These are phyloP conservation scores for Dicerorhinus sumatrensis DNA, from an alignment of 2,113 vertebrate species.

Conservation along the genomic window DNA sequence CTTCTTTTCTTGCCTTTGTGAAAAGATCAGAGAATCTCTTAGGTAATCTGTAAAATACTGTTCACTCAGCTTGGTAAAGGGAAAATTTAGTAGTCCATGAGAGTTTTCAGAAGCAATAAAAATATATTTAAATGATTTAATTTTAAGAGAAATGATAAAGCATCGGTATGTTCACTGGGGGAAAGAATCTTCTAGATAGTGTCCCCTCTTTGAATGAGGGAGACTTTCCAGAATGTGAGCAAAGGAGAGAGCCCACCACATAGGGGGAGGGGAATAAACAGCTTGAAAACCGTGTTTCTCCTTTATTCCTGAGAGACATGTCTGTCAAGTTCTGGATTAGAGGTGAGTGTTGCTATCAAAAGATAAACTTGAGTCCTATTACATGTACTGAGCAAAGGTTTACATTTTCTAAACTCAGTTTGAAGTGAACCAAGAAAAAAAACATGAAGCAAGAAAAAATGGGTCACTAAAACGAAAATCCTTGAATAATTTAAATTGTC, in stretches of 20 bases:
- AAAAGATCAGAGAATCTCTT: slow-evolving; percentile 77
- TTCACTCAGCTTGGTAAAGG: slow-evolving; percentile 65
- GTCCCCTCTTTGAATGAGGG: neutral
- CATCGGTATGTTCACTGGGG: neutral
- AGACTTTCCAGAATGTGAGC: neutral
- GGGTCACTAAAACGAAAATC: neutral
- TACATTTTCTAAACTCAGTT: neutral
- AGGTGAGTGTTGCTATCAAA: neutral
- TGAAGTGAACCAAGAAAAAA: slow-evolving; percentile 9
- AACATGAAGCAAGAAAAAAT: neutral
- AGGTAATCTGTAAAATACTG: slow-evolving; percentile 56
- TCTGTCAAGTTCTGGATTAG: neutral
- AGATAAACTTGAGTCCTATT: neutral
- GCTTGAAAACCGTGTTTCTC: neutral
- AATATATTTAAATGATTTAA: slow-evolving; percentile 76
- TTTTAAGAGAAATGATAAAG: slow-evolving; percentile 68
- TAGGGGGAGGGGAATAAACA: neutral
- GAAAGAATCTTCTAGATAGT: slow-evolving; percentile 18
- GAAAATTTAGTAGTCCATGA: slow-evolving; percentile 63
- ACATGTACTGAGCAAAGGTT: neutral
- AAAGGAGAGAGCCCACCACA: neutral
- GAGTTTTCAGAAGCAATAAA: slow-evolving; percentile 68
- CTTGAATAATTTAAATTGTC: neutral
- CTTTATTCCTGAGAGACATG: neutral
- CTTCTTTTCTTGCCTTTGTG: neutral